phyloP scores from a whole-genome alignment of 2,888 invertebrate species.

The Ephialtes manifestator region DNA sequence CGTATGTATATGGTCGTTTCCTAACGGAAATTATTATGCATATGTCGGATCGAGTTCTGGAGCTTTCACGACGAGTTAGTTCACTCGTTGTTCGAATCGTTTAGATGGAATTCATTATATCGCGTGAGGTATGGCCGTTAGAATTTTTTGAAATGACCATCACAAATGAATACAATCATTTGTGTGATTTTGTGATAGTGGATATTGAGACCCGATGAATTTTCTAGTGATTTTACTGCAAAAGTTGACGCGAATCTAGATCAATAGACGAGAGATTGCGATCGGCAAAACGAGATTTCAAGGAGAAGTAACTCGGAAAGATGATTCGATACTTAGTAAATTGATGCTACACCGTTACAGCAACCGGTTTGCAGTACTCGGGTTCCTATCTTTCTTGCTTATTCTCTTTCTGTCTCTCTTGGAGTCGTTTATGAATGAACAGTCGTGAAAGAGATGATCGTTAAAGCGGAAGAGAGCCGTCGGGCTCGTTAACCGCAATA shows the following conservation, averaged over 20 bases:
- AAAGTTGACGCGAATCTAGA: too few species aligned
- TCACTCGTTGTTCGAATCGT: constrained; percentile 3
- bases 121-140: not conserved
- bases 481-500: constrained; percentile 22
- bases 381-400: constrained; percentile 34
- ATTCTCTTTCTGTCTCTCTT: constrained; percentile 27
- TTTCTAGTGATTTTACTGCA: constrained; percentile 6
- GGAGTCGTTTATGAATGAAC: constrained; percentile 61
- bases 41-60: constrained; percentile 52
- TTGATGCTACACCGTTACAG: constrained; percentile 25
- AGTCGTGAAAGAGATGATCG: constrained; percentile 20
- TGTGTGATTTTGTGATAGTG: not conserved
- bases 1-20: constrained; percentile 18
- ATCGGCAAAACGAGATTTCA: constrained; percentile 26
- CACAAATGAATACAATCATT: not conserved
- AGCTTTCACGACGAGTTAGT: constrained; percentile 76
- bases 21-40: constrained; percentile 70
- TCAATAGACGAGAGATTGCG: not conserved
- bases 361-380: constrained; percentile 57
- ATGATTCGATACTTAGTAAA: constrained; percentile 29
- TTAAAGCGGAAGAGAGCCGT: constrained; percentile 40
- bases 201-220: not conserved
- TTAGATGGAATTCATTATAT: not conserved
- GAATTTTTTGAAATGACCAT: not conserved
- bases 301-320: too few species aligned